These are phyloP conservation scores for Enteromius treurensis DNA, from an alignment of 2,797 vertebrate species.

Conservation along the genomic window DNA sequence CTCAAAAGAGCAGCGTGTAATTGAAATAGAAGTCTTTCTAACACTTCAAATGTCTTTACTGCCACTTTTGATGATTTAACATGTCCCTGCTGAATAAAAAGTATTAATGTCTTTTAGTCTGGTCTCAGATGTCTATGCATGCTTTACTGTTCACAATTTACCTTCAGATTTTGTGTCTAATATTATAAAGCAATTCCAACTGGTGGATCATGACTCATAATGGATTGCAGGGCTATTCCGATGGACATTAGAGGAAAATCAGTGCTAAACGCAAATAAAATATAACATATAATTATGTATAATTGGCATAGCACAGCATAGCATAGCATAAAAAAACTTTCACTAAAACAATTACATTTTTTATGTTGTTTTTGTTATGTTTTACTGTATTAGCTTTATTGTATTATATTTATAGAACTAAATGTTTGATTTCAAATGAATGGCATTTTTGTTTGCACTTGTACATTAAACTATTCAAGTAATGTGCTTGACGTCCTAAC, in stretches of 20 bases:
- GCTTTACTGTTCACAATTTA: neutral
- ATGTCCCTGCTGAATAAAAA: neutral
- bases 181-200: neutral
- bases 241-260: neutral
- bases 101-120: neutral
- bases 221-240: neutral
- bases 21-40: neutral
- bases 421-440: neutral
- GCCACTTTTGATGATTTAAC: neutral
- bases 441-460: neutral
- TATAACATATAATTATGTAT: neutral
- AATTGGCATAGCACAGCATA: neutral
- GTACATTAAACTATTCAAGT: neutral
- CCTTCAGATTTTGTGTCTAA: neutral
- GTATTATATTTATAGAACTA: neutral
- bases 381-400: too few species aligned
- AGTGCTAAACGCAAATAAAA: neutral
- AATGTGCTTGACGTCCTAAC: neutral
- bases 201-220: neutral
- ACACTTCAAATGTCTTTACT: neutral
- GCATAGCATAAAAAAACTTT: too few species aligned
- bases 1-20: neutral
- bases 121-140: neutral
- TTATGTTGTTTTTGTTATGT: neutral
- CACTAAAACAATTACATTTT: neutral